Base-by-base conservation (phyloP, 2,888 invertebrate species). In the Pimpla rufipes region DNA sequence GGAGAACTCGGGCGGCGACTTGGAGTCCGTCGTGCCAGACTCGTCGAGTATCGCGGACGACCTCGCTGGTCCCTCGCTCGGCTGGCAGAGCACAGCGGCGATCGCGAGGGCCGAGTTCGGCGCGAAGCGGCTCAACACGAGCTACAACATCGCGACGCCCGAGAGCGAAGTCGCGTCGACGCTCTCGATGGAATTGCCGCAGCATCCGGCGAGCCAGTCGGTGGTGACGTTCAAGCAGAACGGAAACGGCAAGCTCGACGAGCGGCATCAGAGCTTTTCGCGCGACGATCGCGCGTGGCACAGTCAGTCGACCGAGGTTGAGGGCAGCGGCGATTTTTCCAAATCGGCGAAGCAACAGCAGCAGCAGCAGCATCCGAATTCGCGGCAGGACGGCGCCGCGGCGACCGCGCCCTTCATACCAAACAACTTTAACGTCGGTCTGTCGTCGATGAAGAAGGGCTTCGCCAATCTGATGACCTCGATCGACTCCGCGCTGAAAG, bases 21-120 rank as follows among this genome's bases (percentile, higher is more conserved):
- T 97, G 85, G 98, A 98, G 94, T 97, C 97, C 85, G 96, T 97
- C 50, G 95, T 97, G 47, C 96, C 97, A 0, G 98, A 98, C 94
- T 97, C 97, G 6, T 97, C 97, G 86, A 97, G 97, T 92, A 95
- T 97, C 88, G 96, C 96, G 87, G 97, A 97, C 91, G 95, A 97
- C 92, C 93, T 95, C 88, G 88, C 85, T 0, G 89, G 87, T 4
- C 85, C 89, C 0, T 88, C 91, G 2, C 66, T 85, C 0, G 75
- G 88, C 0, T 92, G 91, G 91, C 90, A 90, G 8, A 89, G 86
- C 42, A 86, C 52, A 13, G 85, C 88, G 2, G 87, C 87, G 0
- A 87, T 85, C 10, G 88, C 90, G 8, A 88, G 91, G 2, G 85
- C 90, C 1, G 93, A 93, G 66, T 91, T 89, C 16, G 85, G 88